These are phyloP conservation scores for Stegana nigrithorax DNA, from an alignment of 2,888 invertebrate species.

Conservation along the genomic window DNA sequence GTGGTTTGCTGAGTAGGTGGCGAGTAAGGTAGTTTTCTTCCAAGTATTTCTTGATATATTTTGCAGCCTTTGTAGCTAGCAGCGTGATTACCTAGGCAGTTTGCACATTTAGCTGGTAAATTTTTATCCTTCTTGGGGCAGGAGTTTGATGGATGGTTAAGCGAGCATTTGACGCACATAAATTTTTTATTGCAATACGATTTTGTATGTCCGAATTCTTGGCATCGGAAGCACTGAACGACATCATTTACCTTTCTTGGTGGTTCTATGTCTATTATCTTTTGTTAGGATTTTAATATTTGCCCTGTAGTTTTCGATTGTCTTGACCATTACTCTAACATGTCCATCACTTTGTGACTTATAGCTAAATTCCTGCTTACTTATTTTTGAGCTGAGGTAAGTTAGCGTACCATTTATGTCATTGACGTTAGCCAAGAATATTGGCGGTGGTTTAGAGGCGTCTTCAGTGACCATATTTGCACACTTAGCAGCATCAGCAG, in stretches of 20 bases:
- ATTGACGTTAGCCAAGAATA: neutral
- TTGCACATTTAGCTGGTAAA: neutral
- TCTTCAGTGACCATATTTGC: too few species aligned
- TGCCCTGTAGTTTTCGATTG: neutral
- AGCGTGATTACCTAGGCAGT: too few species aligned
- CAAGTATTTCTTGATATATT: too few species aligned
- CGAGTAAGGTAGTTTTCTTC: too few species aligned
- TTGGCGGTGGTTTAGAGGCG: too few species aligned
- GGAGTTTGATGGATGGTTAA: neutral
- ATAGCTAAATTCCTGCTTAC: neutral
- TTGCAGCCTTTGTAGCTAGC: too few species aligned
- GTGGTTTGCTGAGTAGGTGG: neutral
- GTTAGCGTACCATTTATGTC: neutral
- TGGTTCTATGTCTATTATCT: neutral
- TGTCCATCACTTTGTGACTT: neutral
- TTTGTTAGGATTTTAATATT: neutral
- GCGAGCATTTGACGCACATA: neutral
- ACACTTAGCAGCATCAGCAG: too few species aligned
- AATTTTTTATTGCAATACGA: neutral
- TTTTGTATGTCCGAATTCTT: neutral
- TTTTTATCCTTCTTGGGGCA: neutral
- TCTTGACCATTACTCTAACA: neutral
- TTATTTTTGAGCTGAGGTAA: too few species aligned
- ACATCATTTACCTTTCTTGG: constrained; percentile 1
- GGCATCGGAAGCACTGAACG: constrained; percentile 2